Evolutionary conservation across 2,888 invertebrate species (phyloP).

Genomic region (Cordilura impudica): DNA sequence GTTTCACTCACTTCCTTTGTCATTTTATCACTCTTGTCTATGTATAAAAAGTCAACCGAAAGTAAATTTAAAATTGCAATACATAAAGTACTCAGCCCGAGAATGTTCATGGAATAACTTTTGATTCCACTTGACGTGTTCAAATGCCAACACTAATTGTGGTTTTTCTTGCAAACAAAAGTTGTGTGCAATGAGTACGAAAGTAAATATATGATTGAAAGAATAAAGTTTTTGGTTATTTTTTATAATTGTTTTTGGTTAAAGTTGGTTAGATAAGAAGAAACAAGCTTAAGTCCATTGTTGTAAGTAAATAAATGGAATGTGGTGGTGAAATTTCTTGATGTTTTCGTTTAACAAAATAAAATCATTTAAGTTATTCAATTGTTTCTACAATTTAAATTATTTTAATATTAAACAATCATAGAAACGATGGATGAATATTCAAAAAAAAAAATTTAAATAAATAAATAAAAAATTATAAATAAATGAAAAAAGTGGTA

Average conservation of each 20-base stretch:
- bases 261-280: neutral
- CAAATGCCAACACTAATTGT: constrained; percentile 50
- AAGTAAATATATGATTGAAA: neutral
- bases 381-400: no score
- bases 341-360: no score
- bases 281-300: neutral
- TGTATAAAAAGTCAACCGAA: constrained; percentile 13
- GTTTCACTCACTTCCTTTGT: neutral
- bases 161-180: constrained; percentile 29
- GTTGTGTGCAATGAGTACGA: neutral
- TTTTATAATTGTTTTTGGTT: constrained; percentile 15
- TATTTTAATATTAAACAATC: no score
- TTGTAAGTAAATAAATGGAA: neutral
- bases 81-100: neutral
- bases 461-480: no score
- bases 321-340: no score
- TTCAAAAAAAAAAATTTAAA: no score
- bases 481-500: no score
- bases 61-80: constrained; percentile 34
- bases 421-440: no score
- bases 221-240: constrained; percentile 19
- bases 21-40: neutral
- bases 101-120: constrained; percentile 43
- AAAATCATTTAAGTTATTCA: no score
- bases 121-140: constrained; percentile 50